Base-by-base conservation (phyloP, 2,888 invertebrate species). In the Hypomecis punctinalis region DNA sequence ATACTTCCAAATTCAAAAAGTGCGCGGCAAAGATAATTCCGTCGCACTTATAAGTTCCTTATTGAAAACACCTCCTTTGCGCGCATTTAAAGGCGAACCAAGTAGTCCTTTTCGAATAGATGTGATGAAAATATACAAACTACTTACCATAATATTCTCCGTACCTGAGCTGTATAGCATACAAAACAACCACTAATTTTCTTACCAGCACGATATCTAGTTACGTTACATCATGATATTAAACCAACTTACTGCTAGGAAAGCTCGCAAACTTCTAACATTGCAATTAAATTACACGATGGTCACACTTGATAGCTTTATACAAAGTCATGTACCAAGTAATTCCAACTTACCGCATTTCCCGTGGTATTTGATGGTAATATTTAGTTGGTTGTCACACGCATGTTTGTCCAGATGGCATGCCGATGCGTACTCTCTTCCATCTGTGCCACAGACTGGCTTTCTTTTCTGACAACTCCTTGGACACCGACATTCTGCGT, bases 371-470 rank as follows among this genome's bases (percentile, higher is more conserved):
- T 96, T 96, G 73, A 97, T 94, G 33, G 96, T 96, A 73, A 98
- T 95, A 81, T 97, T 96, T 67, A 95, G 93, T 71, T 95, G 95
- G 75, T 94, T 94, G 68, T 94, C 94, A 85, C 98, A 98, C 3
- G 97, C 96, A 46, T 95, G 94, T 76, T 95, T 94, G 79, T 96
- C 95, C 94, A 98, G 96, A 84, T 97, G 96, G 81, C 98, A 98
- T 45, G 96, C 95, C 80, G 97, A 97, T 43, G 97, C 95, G 88
- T 98, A 98, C 69, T 98, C 95, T 76, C 96, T 95, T 6, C 97
- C 97, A 84, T 98, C 98, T 11, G 97, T 97, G 35, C 97, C 98
- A 80, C 98, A 98, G 7, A 97, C 97, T 5, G 97, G 96, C 78
- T 97, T 96, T 77, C 96, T 95, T 83, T 94, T 94, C 70, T 96